Evolutionary conservation across 2,888 invertebrate genomes (phyloP), one percentile per base, ranked within the genome.

Genomic region (Parthenolecanium corni): DNA sequence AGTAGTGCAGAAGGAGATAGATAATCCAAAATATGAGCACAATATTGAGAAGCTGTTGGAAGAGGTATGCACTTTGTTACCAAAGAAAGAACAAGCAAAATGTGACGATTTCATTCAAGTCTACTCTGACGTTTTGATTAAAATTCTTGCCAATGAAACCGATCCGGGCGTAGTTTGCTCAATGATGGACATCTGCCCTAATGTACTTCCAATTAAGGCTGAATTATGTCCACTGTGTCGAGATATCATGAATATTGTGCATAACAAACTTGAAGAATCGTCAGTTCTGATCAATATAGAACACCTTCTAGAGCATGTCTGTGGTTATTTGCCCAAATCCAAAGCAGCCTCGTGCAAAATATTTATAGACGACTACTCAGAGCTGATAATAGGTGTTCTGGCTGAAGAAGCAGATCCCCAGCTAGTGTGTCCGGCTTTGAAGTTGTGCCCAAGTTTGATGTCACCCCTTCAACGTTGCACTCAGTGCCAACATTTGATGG

Each of bases 61-160:
- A 66, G 76, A 78, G 66, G 82, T 87, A 0, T 94, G 93, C 73
- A 72, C 76, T 14, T 78, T 77, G 67, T 72, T 90, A 51, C 88
- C 89, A 1, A 67, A 71, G 9, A 74, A 81, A 0, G 72, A 90
- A 20, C 74, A 77, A 64, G 75, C 73, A 0, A 79, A 86, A 68
- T 92, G 92, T 71, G 73, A 79, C 40, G 78, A 83, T 69, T 91
- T 92, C 72, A 80, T 92, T 6, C 77, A 84, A 4, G 79, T 82
- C 67, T 92, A 91, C 72, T 88, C 87, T 16, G 85, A 85, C 68
- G 85, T 86, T 2, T 74, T 91, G 64, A 81, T 91, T 68, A 85
- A 89, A 9, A 72, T 91, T 64, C 72, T 91, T 11, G 85, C 84
- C 42, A 85, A 89, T 72, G 82, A 84, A 72, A 83, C 87, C 54